A percentile compares a stretch with the other conserved stretches of the same genome.
Conservation (phyloP, 2,888 invertebrate genomes). For the Macaria liturata region DNA sequence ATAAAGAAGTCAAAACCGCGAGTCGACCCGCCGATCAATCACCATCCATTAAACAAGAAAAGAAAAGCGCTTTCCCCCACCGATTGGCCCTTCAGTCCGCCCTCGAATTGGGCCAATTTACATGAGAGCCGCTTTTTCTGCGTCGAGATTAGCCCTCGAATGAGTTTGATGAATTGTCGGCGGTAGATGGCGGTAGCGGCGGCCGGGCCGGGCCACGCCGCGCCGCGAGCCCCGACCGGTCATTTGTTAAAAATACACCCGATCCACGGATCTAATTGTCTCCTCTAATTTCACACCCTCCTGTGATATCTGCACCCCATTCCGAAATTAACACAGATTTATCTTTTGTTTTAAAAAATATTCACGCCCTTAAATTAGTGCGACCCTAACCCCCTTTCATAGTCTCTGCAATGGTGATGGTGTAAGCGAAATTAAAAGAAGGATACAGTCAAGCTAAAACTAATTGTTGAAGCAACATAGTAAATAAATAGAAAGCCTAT, state of each 20-base stretch:
- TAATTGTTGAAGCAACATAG: slow-evolving; percentile 11
- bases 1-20: slow-evolving; percentile 78
- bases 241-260: slow-evolving; percentile 84
- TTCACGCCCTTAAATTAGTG: slow-evolving; percentile 4
- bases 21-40: slow-evolving; percentile 78
- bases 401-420: slow-evolving; percentile 21
- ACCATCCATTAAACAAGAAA: slow-evolving; percentile 83
- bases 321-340: slow-evolving; percentile 64
- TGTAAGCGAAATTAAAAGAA: slow-evolving; percentile 19
- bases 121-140: slow-evolving; percentile 83
- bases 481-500: slow-evolving; percentile 18
- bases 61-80: slow-evolving; percentile 81
- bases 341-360: slow-evolving; percentile 45
- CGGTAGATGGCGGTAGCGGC: slow-evolving; percentile 49
- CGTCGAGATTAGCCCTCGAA: slow-evolving; percentile 82
- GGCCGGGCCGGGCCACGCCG: slow-evolving; percentile 33
- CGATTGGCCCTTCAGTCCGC: slow-evolving; percentile 81
- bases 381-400: slow-evolving; percentile 18
- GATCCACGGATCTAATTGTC: slow-evolving; percentile 82
- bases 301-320: slow-evolving; percentile 68
- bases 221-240: slow-evolving; percentile 53
- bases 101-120: slow-evolving; percentile 82
- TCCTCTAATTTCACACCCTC: slow-evolving; percentile 82
- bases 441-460: slow-evolving; percentile 1
- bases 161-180: slow-evolving; percentile 83